Evolutionary conservation across 1,140 invertebrate species (phyloP).

Genomic region (Camponotus vicinus): DNA sequence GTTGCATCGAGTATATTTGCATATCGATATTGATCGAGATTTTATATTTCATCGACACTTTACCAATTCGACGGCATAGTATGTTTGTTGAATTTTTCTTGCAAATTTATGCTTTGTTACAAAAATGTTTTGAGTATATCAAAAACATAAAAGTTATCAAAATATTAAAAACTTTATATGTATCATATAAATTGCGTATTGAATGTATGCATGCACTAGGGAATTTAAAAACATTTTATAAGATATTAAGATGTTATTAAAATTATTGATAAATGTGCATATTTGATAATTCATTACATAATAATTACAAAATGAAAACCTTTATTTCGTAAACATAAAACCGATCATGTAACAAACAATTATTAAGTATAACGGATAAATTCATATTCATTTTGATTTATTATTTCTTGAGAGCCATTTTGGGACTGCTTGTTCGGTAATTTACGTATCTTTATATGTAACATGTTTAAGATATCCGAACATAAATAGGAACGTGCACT

Average conservation of each 20-base stretch:
- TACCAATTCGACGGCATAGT: slow-evolving; percentile 32
- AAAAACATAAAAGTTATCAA: background rate
- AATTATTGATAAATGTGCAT: background rate
- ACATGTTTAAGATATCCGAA: slow-evolving; percentile 34
- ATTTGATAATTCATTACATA: background rate
- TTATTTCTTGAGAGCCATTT: background rate
- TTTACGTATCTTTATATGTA: slow-evolving; percentile 26
- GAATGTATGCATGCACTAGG: background rate
- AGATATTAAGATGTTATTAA: background rate
- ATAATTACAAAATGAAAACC: background rate
- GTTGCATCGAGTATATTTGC: slow-evolving; percentile 45
- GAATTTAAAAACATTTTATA: slow-evolving; percentile 16
- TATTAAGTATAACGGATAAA: too few relatives aligned
- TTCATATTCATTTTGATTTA: background rate
- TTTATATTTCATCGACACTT: slow-evolving; percentile 43
- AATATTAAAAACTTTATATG: background rate
- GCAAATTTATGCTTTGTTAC: background rate
- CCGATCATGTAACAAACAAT: too few relatives aligned
- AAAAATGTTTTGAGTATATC: background rate
- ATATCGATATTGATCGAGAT: slow-evolving; percentile 46
- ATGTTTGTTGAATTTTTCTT: background rate
- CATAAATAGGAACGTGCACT: slow-evolving; percentile 70
- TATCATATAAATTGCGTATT: too few relatives aligned
- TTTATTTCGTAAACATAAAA: background rate
- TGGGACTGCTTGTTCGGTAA: background rate